Base-by-base conservation (phyloP, 2,888 invertebrate genomes). In the Caenorhabditis sp. region DNA sequence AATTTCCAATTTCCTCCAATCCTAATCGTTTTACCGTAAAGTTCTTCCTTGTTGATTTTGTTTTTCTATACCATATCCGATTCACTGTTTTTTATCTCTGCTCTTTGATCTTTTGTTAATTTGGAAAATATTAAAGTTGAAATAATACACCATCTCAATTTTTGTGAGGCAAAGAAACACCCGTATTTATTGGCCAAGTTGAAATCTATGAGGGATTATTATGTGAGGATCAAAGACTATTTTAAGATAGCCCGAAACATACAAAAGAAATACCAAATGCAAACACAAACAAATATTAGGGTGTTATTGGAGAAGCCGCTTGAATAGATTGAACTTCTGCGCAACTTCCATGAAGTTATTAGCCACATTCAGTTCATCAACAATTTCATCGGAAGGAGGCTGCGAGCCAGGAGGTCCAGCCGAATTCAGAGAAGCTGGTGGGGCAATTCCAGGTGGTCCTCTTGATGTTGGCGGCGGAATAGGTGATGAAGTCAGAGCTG, bases 351-450 rank as follows among this genome's bases (percentile, higher is more conserved):
- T 49, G 49, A 74, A 74, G 53, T 74, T 69, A 23, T 60, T 52
- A 53, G 73, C 67, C 1, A 25, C 66, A 59, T 74, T 74, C 53
- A 74, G 36, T 23, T 69, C 73, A 57, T 74, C 66, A 50, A 74
- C 73, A 21, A 74, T 69, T 23, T 74, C 66, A 63, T 74, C 73
- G 7, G 69, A 69, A 7, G 73, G 73, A 21, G 73, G 73, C 59
- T 65, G 57, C 7, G 65, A 72, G 25, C 72, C 72, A 4, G 72
- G 72, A 2, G 72, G 72, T 14, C 72, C 72, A 0, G 23, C 23
- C 23, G 58, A 43, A 36, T 20, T 17, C 17, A 52, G 2, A 21
- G 52, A 25, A 23, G 67, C 25, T 25, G 72, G 23, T 8, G 64
- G 64, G 17, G 67, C 54, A 7, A 59, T 26, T n/a, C 56, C 59